Conservation (phyloP, 2,888 invertebrate species). For the Nemurella pictetii region DNA sequence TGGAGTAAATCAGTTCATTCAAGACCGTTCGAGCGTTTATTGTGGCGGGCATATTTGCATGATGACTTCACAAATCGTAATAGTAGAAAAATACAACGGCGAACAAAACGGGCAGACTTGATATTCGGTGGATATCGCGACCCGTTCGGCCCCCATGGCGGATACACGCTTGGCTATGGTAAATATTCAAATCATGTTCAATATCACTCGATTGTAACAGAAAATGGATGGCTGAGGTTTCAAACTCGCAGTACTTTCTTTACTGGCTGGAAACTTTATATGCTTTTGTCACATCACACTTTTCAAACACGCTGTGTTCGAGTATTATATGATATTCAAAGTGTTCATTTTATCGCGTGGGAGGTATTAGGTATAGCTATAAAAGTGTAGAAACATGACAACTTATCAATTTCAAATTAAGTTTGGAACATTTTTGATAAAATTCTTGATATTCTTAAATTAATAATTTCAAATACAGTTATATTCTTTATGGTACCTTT, state of each 20-base stretch:
- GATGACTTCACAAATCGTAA: slow-evolving; percentile 12
- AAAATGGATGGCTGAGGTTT: neutral
- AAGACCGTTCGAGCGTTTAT: neutral
- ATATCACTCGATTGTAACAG: neutral
- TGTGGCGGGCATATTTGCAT: slow-evolving; percentile 3
- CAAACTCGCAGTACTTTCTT: neutral
- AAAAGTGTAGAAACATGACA: too few species aligned
- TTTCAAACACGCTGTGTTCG: neutral
- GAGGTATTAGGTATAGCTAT: too few species aligned
- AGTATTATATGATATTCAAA: too few species aligned
- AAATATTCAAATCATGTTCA: slow-evolving; percentile 23
- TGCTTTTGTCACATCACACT: neutral
- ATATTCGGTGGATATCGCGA: neutral
- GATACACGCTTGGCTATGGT: neutral
- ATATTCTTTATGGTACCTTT: too few species aligned
- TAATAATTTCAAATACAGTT: too few species aligned
- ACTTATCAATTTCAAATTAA: too few species aligned
- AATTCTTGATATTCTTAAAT: too few species aligned
- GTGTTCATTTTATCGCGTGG: too few species aligned
- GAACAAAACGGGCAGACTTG: neutral
- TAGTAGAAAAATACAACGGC: slow-evolving; percentile 2
- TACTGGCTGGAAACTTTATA: neutral
- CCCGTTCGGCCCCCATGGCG: neutral
- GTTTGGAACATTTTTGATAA: too few species aligned
- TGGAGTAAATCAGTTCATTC: slow-evolving; percentile 22